These are phyloP conservation scores for Hippoglossus stenolepis DNA, from an alignment of 2,113 vertebrate species.

Conservation along the genomic window DNA sequence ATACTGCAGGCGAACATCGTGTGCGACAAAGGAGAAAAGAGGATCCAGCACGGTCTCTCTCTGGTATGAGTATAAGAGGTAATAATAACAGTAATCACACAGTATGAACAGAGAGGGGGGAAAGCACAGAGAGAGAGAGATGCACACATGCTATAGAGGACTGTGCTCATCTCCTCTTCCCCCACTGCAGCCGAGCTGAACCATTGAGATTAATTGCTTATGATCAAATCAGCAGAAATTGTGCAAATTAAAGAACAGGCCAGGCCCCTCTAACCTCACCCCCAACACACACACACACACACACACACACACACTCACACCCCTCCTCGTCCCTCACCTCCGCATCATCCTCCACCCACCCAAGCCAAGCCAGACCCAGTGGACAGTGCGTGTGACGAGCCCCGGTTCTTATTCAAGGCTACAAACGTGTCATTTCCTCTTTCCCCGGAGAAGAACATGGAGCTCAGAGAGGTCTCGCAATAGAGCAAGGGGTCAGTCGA, in stretches of 20 bases:
- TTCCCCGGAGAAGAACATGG: slow-evolving; percentile 64
- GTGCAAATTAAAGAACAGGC: slow-evolving; percentile 77
- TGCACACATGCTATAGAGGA: slow-evolving; percentile 23
- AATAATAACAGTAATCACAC: slow-evolving; percentile 18
- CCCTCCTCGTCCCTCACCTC: slow-evolving; percentile 33
- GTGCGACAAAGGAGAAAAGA: too few species aligned
- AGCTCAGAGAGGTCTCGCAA: slow-evolving; percentile 63
- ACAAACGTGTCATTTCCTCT: slow-evolving; percentile 81
- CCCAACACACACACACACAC: slow-evolving; percentile 6
- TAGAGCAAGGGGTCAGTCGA: slow-evolving; percentile 62
- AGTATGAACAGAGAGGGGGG: slow-evolving; percentile 12
- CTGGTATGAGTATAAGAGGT: slow-evolving; percentile 2
- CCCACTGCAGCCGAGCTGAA: slow-evolving; percentile 58
- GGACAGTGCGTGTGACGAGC: slow-evolving; percentile 69
- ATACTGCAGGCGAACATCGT: not conserved
- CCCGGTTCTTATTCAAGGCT: slow-evolving; percentile 73
- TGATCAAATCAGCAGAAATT: slow-evolving; percentile 83
- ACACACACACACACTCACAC: slow-evolving; percentile 3
- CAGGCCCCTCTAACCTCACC: slow-evolving; percentile 12
- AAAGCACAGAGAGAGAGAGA: slow-evolving; percentile 12
- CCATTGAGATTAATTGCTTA: slow-evolving; percentile 83
- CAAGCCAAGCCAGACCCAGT: slow-evolving; percentile 36
- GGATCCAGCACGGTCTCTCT: too few species aligned
- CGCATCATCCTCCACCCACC: slow-evolving; percentile 38
- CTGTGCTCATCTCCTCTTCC: slow-evolving; percentile 54